These are phyloP conservation scores for Lepus townsendii DNA, from an alignment of 2,797 vertebrate species.

Conservation along the genomic window DNA sequence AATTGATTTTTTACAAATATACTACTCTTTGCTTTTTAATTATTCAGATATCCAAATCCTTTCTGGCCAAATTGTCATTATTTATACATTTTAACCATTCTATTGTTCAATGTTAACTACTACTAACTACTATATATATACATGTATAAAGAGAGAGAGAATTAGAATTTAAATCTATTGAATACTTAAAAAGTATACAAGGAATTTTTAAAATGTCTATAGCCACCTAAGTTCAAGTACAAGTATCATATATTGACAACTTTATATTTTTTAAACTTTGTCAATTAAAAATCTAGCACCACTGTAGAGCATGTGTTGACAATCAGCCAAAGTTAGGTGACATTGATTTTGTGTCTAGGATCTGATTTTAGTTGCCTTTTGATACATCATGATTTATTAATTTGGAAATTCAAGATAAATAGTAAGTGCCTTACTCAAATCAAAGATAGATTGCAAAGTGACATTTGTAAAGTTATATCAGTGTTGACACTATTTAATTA, in stretches of 20 bases:
- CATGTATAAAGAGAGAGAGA: background rate
- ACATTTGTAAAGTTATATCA: background rate
- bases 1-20: background rate
- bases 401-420: constrained; percentile 22
- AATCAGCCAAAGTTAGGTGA: background rate
- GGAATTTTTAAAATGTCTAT: background rate
- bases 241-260: background rate
- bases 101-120: background rate
- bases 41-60: background rate
- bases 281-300: background rate
- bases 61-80: background rate
- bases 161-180: background rate
- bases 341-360: background rate
- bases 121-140: background rate
- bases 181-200: background rate
- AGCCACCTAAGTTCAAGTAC: background rate
- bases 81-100: background rate
- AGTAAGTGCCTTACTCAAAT: background rate
- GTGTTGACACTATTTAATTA: constrained; percentile 40
- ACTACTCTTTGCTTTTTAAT: background rate
- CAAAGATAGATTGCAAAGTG: constrained; percentile 52
- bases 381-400: background rate
- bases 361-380: background rate
- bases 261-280: background rate
- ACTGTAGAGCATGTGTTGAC: background rate